phyloP scores from a whole-genome alignment of 2,113 vertebrate genomes.

The Prionailurus bengalensis region DNA sequence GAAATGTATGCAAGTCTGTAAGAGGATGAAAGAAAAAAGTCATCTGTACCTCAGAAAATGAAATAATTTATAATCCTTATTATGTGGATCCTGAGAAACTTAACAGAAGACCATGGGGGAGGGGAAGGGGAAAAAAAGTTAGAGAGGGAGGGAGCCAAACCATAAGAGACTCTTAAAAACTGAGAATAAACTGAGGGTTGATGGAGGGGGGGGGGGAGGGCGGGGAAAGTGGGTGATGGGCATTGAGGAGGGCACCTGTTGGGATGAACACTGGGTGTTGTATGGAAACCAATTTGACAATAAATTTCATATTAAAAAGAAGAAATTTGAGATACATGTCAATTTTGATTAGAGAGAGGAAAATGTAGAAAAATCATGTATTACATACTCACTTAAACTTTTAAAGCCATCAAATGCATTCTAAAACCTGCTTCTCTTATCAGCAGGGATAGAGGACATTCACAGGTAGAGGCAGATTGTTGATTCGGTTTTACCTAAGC shows the following conservation, averaged over 20 bases:
- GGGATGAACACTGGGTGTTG: no score
- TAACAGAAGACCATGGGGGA: no score
- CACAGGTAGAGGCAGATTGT: neutral
- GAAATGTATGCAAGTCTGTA: neutral
- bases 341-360: neutral
- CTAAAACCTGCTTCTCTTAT: neutral
- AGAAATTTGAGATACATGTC: constrained; percentile 41
- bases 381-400: neutral
- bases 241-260: no score
- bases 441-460: neutral
- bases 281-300: no score
- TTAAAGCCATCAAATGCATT: constrained; percentile 15
- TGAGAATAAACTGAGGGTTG: no score
- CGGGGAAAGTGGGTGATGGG: fast-evolving
- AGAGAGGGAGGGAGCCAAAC: no score
- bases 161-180: no score
- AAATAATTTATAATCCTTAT: constrained; percentile 35
- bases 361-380: neutral
- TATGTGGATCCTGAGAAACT: neutral
- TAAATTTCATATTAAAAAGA: no score
- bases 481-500: constrained; percentile 17
- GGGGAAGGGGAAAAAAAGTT: no score
- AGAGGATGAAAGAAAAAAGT: constrained; percentile 15
- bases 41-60: neutral
- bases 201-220: no score